phyloP scores from a whole-genome alignment of 2,113 vertebrate genomes.

The Scolopax mira region DNA sequence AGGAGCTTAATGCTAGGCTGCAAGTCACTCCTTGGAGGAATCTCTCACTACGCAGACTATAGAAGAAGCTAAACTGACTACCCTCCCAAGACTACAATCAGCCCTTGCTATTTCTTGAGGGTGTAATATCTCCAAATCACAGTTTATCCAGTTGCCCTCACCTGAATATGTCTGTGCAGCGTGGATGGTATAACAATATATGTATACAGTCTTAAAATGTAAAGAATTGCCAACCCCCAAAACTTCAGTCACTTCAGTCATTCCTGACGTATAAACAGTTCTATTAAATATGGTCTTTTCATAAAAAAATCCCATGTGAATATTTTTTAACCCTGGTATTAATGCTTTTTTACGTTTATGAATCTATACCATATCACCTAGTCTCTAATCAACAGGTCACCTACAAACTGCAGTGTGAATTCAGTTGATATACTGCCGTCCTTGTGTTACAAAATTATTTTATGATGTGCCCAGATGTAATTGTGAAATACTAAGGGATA shows the following conservation, averaged over 20 bases:
- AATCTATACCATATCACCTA: constrained; percentile 8
- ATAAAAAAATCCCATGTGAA: background rate
- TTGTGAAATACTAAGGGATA: constrained; percentile 36
- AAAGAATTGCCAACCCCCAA: background rate
- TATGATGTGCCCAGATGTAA: constrained; percentile 37
- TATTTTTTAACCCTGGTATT: constrained; percentile 36
- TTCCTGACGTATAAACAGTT: background rate
- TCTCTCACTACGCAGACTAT: background rate
- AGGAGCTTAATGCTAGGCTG: background rate
- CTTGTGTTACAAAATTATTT: constrained; percentile 43
- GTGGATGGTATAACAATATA: background rate
- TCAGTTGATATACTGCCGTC: constrained; percentile 1
- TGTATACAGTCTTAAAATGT: background rate
- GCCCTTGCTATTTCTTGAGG: background rate
- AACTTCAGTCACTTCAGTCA: background rate
- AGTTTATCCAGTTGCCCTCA: background rate
- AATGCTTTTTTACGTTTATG: constrained; percentile 12
- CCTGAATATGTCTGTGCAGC: background rate
- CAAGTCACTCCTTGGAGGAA: background rate
- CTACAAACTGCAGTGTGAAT: constrained; percentile 22
- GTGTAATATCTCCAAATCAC: background rate
- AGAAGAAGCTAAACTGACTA: background rate
- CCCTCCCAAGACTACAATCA: background rate
- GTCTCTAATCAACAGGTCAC: constrained; percentile 39
- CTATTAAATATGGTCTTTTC: background rate